A percentile compares a stretch with the other conserved stretches of the same genome.
Conservation (phyloP, 2,113 vertebrate genomes). For the Antechinus stuartii region DNA sequence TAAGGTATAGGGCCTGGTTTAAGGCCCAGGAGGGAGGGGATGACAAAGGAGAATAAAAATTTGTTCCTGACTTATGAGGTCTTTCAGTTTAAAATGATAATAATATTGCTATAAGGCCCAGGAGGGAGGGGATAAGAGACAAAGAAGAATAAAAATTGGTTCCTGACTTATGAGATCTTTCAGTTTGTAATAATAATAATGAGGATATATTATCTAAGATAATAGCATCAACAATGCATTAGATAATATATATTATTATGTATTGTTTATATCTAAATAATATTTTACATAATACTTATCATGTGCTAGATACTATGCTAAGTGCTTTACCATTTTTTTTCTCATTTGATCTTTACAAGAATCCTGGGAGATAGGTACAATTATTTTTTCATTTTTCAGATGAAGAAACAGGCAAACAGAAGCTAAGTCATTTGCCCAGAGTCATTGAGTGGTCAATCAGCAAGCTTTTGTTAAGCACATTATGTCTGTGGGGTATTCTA, state of each 20-base stretch:
- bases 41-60: not conserved
- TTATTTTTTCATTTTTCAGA: not conserved
- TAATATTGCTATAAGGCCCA: not conserved
- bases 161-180: not conserved
- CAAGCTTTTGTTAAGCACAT: not conserved
- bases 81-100: not conserved
- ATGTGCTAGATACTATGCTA: not conserved
- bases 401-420: not conserved
- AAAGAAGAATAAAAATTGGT: not conserved
- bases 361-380: not conserved
- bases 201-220: not conserved
- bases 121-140: not conserved
- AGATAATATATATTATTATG: not conserved
- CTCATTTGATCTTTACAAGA: not conserved
- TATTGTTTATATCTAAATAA: not conserved
- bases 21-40: not conserved
- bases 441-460: not conserved
- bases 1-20: not conserved
- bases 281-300: not conserved
- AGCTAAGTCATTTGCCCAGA: not conserved
- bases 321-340: not conserved
- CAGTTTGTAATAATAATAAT: not conserved
- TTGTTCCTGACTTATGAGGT: not conserved
- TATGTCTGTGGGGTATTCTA: not conserved
- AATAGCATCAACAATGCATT: not conserved